Conservation (phyloP, 2,888 invertebrate species). For the Philereme transversata region DNA sequence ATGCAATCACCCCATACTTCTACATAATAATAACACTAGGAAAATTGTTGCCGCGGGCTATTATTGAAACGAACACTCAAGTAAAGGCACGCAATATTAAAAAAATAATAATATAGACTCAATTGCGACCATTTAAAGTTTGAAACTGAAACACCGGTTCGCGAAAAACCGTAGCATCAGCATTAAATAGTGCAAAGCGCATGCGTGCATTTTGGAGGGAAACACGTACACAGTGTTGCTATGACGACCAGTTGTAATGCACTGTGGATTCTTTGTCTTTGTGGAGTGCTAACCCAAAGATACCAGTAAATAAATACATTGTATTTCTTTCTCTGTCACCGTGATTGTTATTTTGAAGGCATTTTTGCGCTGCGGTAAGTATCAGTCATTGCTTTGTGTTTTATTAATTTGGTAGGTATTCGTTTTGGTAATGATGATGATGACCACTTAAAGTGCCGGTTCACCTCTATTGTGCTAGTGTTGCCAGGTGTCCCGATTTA, state of each 20-base stretch:
- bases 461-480: no score
- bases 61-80: slow-evolving; percentile 61
- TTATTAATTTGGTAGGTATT: slow-evolving; percentile 4
- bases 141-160: slow-evolving; percentile 32
- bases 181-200: slow-evolving; percentile 53
- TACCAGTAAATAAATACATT: slow-evolving; percentile 18
- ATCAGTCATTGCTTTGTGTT: slow-evolving; percentile 32
- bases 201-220: slow-evolving; percentile 81
- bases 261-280: slow-evolving; percentile 50
- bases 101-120: slow-evolving; percentile 26
- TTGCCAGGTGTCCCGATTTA: no score
- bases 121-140: slow-evolving; percentile 41
- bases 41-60: slow-evolving; percentile 74
- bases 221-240: slow-evolving; percentile 72
- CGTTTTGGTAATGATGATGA: background rate
- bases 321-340: slow-evolving; percentile 19
- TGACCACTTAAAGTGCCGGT: no score
- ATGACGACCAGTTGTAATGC: slow-evolving; percentile 66
- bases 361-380: slow-evolving; percentile 60
- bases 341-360: slow-evolving; percentile 30
- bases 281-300: slow-evolving; percentile 38
- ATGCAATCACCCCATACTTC: slow-evolving; percentile 52
- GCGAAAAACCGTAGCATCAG: slow-evolving; percentile 18
- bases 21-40: slow-evolving; percentile 60
- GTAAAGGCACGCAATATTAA: slow-evolving; percentile 63